These are phyloP conservation scores for Dipodomys stephensi DNA, from an alignment of 2,113 vertebrate genomes.

Conservation along the genomic window DNA sequence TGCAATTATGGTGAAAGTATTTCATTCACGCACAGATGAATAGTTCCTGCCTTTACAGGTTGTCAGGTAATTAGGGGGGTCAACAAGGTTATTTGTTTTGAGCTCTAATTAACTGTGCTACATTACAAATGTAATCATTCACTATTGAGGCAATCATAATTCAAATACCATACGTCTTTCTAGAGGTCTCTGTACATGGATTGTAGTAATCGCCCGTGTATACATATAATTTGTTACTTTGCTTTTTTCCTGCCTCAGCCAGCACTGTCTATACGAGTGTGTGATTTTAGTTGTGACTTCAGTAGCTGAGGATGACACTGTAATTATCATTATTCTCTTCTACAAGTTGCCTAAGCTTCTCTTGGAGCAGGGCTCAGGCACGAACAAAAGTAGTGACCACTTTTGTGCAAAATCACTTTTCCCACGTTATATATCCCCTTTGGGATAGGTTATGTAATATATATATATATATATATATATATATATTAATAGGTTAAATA, in stretches of 20 bases:
- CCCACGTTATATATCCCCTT: not conserved
- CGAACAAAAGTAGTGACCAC: not conserved
- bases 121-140: constrained; percentile 43
- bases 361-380: not conserved
- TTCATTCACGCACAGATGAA: constrained; percentile 27
- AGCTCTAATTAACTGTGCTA: constrained; percentile 52
- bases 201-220: not conserved
- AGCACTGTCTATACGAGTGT: not conserved
- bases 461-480: not conserved
- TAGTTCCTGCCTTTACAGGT: constrained; percentile 3
- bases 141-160: not conserved
- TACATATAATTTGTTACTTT: not conserved
- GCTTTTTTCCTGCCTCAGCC: not conserved
- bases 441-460: not conserved
- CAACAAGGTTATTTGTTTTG: constrained; percentile 28
- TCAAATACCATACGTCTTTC: not conserved
- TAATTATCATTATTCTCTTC: not conserved
- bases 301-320: not conserved
- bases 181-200: not conserved
- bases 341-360: not conserved
- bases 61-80: constrained; percentile 31
- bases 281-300: not conserved
- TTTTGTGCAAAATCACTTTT: not conserved
- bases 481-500: not conserved
- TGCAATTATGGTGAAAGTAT: constrained; percentile 29